Evolutionary conservation across 2,113 vertebrate genomes (phyloP).

Genomic region (human (Homo sapiens)): GRCh38 chr5:14621001-14621500

Average conservation of each 20-base stretch:
- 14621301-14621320: not conserved
- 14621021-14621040: constrained; percentile 81
- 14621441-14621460: not conserved
- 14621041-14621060: constrained; percentile 84
- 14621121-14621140: constrained; percentile 80
- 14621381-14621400: not conserved
- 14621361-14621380: not conserved
- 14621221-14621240: constrained; percentile 91
- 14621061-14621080: constrained; percentile 79
- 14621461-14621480: not conserved
- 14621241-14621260: constrained; percentile 85
- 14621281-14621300: not conserved
- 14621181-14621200: constrained; percentile 90
- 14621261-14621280: not conserved
- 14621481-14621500: not conserved
- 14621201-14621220: constrained; percentile 87
- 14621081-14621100: constrained; percentile 85
- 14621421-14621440: not conserved
- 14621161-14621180: constrained; percentile 94
- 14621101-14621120: constrained; percentile 85
- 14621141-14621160: constrained; percentile 86
- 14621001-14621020: constrained; percentile 48
- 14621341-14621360: not conserved
- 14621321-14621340: not conserved
- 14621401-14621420: not conserved